Evolutionary conservation across 1,140 invertebrate species (phyloP).

Genomic region (Venustaconcha ellipsiformis): DNA sequence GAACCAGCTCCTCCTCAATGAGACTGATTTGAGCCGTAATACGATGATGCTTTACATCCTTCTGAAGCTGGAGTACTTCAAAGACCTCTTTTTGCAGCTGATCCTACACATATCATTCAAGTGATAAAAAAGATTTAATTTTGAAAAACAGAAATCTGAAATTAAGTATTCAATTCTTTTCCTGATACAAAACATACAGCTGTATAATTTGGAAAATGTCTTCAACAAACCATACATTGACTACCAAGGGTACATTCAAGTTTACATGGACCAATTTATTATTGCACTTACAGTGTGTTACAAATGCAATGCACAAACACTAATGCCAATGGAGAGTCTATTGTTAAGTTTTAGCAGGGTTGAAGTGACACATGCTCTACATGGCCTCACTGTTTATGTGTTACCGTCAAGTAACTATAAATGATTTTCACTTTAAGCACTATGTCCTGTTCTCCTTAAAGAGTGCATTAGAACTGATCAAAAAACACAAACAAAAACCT

Average conservation of each 20-base stretch:
- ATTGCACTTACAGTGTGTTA: too few species aligned
- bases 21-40: constrained; percentile 79
- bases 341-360: too few species aligned
- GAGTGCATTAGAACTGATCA: too few species aligned
- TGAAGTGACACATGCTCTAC: too few species aligned
- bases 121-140: background rate
- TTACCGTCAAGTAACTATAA: too few species aligned
- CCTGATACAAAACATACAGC: background rate
- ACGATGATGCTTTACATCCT: constrained; percentile 81
- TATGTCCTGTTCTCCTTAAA: too few species aligned
- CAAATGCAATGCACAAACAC: too few species aligned
- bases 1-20: constrained; percentile 81
- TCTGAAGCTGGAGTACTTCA: constrained; percentile 78
- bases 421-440: too few species aligned
- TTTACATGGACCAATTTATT: background rate
- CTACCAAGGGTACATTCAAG: background rate
- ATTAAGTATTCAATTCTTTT: background rate
- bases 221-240: background rate
- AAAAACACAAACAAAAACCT: too few species aligned
- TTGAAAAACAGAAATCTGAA: background rate
- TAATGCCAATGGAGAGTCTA: too few species aligned
- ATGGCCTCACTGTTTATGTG: too few species aligned
- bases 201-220: background rate
- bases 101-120: constrained; percentile 43
- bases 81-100: constrained; percentile 82